Conservation (phyloP, 2,888 invertebrate species). For the Metellina segmentata region DNA sequence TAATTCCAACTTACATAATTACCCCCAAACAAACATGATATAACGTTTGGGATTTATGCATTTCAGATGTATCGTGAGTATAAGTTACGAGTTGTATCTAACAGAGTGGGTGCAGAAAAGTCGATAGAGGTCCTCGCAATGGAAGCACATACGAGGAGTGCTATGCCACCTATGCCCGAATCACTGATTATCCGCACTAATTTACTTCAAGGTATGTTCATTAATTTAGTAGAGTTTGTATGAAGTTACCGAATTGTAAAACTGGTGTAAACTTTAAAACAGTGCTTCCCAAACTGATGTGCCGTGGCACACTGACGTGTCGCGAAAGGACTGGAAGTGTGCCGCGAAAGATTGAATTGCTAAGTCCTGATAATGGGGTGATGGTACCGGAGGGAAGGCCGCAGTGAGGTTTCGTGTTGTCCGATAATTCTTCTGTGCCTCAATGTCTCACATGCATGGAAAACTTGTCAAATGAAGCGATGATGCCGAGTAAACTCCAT, state of each 20-base stretch:
- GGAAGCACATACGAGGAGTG: constrained; percentile 31
- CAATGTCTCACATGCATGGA: no score
- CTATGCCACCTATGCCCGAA: constrained; percentile 5
- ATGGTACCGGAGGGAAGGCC: no score
- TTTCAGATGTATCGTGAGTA: constrained; percentile 58
- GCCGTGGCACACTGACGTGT: no score
- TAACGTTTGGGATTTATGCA: not conserved
- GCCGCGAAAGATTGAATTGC: no score
- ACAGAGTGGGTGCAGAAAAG: constrained; percentile 18
- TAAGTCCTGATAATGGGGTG: no score
- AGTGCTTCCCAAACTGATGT: no score
- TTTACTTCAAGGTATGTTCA: constrained; percentile 52
- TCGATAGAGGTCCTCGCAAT: constrained; percentile 21
- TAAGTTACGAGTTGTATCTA: constrained; percentile 14
- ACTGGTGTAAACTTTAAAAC: not conserved
- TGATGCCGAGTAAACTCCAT: no score
- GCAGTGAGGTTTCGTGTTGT: no score
- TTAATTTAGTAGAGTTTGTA: not conserved
- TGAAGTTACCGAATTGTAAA: not conserved
- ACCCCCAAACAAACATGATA: not conserved
- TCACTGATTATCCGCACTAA: constrained; percentile 38
- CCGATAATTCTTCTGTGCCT: no score
- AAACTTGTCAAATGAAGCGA: no score
- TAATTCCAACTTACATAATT: not conserved
- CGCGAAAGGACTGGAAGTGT: no score